A percentile compares a stretch with the other conserved stretches of the same genome.
Conservation (phyloP, 2,113 vertebrate genomes). For the Garra rufa region DNA sequence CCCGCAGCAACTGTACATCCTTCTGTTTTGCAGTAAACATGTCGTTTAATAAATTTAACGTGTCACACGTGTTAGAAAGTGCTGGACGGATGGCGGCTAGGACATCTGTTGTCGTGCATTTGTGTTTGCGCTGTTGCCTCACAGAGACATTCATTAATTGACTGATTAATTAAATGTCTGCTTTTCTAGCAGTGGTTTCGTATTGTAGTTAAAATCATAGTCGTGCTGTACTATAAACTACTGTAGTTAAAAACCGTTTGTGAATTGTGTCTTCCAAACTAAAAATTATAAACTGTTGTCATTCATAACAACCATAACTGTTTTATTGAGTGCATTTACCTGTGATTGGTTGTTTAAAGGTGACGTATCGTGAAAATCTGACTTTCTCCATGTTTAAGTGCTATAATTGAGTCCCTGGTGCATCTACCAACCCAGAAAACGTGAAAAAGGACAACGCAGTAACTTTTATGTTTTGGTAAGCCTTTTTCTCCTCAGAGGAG, state of each 20-base stretch:
- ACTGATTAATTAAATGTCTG: neutral
- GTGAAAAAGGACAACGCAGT: no score
- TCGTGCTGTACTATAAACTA: neutral
- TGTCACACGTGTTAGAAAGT: neutral
- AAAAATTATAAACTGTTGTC: no score
- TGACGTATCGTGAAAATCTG: no score
- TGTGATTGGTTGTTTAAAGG: no score
- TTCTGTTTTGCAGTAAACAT: slow-evolving; percentile 13
- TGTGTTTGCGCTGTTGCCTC: neutral
- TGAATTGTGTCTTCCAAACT: neutral
- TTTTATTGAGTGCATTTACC: no score
- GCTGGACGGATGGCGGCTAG: neutral
- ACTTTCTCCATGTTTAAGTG: no score
- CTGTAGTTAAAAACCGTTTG: neutral
- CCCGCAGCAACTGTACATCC: neutral
- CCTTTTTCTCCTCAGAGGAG: no score
- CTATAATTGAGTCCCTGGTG: no score
- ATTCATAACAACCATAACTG: no score
- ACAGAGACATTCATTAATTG: neutral
- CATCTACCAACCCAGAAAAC: no score
- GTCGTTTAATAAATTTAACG: slow-evolving; percentile 2
- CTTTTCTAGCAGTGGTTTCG: neutral
- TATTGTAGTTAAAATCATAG: neutral
- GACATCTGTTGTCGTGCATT: neutral
- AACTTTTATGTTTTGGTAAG: no score